Evolutionary conservation across 53 echinoderm and acorn worm species (phyloP).

Genomic region (Henricia sp.): DNA sequence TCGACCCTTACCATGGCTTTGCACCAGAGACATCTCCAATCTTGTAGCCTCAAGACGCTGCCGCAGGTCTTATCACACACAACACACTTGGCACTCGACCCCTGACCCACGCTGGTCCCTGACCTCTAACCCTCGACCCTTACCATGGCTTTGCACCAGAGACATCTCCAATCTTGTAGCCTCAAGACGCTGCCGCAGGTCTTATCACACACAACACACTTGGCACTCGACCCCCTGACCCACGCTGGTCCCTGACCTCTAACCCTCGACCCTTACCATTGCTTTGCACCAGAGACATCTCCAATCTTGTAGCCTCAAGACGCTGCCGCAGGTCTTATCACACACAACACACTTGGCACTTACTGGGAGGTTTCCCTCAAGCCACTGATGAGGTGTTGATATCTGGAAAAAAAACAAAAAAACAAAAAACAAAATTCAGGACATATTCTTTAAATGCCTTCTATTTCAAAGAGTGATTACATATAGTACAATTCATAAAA

Average conservation of each 20-base stretch:
- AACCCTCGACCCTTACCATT: no score
- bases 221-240: no score
- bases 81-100: neutral
- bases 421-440: no score
- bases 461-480: no score
- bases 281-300: slow-evolving; percentile 96
- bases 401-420: slow-evolving; percentile 65
- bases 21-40: no score
- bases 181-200: slow-evolving; percentile 95
- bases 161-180: slow-evolving; percentile 90
- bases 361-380: slow-evolving; percentile 96
- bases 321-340: slow-evolving; percentile 96
- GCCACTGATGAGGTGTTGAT: slow-evolving; percentile 96
- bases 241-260: no score
- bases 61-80: no score
- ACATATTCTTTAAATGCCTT: no score
- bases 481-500: no score
- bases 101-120: no score
- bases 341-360: slow-evolving; percentile 99
- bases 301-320: slow-evolving; percentile 92
- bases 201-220: slow-evolving; percentile 97
- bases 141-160: slow-evolving; percentile 34
- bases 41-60: no score
- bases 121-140: neutral
- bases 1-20: no score